Evolutionary conservation across 2,113 vertebrate species (phyloP).

Genomic region (Pelecanus crispus): DNA sequence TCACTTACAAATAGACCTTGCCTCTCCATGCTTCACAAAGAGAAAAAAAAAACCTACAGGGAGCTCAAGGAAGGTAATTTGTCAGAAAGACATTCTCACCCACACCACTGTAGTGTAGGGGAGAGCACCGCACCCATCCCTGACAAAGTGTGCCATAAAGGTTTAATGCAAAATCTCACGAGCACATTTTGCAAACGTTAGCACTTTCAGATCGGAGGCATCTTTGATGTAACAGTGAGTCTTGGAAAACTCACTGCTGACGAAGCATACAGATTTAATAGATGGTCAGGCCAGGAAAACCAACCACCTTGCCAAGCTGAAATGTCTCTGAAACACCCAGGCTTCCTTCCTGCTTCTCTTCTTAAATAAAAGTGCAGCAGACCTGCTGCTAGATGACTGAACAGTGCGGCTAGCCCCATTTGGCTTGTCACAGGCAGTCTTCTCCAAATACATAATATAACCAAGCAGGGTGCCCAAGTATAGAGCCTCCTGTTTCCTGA

Average conservation of each 20-base stretch:
- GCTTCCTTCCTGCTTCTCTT: too few relatives aligned
- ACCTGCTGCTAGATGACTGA: neutral
- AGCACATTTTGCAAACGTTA: accelerated
- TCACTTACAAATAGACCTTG: neutral
- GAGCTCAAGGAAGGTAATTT: neutral
- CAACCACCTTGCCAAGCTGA: neutral
- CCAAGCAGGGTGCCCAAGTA: accelerated
- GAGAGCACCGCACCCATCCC: accelerated
- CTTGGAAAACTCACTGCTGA: neutral
- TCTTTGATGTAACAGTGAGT: accelerated
- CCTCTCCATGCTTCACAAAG: neutral
- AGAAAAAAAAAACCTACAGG: neutral
- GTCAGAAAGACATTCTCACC: neutral
- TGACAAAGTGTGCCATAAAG: accelerated
- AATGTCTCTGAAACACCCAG: neutral
- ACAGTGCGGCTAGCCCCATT: accelerated
- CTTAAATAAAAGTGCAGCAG: neutral
- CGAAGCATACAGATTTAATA: neutral
- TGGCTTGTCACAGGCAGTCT: neutral
- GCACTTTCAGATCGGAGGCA: neutral
- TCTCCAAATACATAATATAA: accelerated
- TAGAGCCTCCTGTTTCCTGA: neutral
- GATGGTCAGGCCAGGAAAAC: neutral
- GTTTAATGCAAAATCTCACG: neutral
- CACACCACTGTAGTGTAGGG: accelerated